Percentiles rank a stretch among this genome's conserved stretches.
Conservation (phyloP, 1,140 invertebrate species). For the Drosophila truncata region DNA sequence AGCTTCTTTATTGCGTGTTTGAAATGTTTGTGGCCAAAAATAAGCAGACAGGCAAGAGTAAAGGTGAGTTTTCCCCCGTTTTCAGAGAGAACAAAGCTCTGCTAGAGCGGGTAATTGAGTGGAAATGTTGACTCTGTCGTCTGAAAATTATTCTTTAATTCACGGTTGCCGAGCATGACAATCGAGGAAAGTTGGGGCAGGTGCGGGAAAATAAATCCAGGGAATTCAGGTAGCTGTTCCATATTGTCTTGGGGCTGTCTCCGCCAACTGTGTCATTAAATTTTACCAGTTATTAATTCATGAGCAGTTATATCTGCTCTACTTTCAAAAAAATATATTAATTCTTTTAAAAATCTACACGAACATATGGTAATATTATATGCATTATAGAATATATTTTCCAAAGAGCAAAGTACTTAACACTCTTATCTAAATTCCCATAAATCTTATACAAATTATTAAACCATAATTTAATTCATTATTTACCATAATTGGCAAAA, state of each 20-base stretch:
- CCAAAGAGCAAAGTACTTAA: neutral
- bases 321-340: neutral
- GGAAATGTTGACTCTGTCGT: slow-evolving; percentile 32
- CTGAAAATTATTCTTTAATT: slow-evolving; percentile 42
- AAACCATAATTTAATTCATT: neutral
- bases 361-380: neutral
- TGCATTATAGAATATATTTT: too few relatives aligned
- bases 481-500: neutral
- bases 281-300: slow-evolving; percentile 6
- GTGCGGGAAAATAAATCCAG: slow-evolving; percentile 8
- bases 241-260: slow-evolving; percentile 4
- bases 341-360: neutral
- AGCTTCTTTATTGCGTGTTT: slow-evolving; percentile 77
- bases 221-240: slow-evolving; percentile 11
- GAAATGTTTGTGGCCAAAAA: slow-evolving; percentile 74
- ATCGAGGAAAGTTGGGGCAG: slow-evolving; percentile 19
- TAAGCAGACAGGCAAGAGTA: slow-evolving; percentile 47
- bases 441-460: slow-evolving; percentile 2
- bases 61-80: slow-evolving; percentile 8
- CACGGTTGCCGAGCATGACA: slow-evolving; percentile 26
- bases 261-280: slow-evolving; percentile 10
- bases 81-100: slow-evolving; percentile 7
- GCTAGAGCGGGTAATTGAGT: slow-evolving; percentile 42
- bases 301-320: neutral
- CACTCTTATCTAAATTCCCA: neutral